These are phyloP conservation scores for Crioceris asparagi DNA, from an alignment of 2,888 invertebrate species.

Conservation along the genomic window DNA sequence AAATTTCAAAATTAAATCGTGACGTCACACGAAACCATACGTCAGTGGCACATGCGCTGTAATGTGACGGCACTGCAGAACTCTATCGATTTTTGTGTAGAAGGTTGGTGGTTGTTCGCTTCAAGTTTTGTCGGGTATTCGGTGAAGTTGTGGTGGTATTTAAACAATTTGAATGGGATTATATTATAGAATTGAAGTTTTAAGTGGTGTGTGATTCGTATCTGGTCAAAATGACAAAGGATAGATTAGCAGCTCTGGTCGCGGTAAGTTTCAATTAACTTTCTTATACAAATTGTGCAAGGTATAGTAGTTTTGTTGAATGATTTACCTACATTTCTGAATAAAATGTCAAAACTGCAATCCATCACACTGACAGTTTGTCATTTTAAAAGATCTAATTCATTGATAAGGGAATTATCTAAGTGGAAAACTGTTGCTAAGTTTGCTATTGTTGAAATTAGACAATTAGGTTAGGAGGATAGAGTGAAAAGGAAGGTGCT, in stretches of 20 bases:
- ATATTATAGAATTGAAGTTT: slow-evolving; percentile 56
- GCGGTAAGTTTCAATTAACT: slow-evolving; percentile 56
- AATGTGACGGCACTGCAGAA: slow-evolving; percentile 49
- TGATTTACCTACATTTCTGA: not conserved
- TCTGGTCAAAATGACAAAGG: slow-evolving; percentile 74
- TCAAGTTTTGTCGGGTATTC: slow-evolving; percentile 42
- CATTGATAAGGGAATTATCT: slow-evolving; percentile 2
- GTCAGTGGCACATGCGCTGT: slow-evolving; percentile 42
- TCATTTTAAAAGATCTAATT: slow-evolving; percentile 3
- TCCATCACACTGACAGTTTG: not conserved
- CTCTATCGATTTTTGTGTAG: slow-evolving; percentile 68
- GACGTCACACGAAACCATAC: slow-evolving; percentile 35
- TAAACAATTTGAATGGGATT: slow-evolving; percentile 69
- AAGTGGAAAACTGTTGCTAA: slow-evolving; percentile 19
- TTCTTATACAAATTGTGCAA: not conserved
- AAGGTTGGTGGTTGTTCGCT: slow-evolving; percentile 21
- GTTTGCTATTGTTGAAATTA: slow-evolving; percentile 14
- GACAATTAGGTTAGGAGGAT: slow-evolving; percentile 32
- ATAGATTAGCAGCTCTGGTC: slow-evolving; percentile 93
- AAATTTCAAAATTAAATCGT: slow-evolving; percentile 17
- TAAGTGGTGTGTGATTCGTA: slow-evolving; percentile 48
- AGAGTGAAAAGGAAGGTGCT: slow-evolving; percentile 20
- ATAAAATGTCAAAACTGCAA: too few species aligned
- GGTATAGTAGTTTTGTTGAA: not conserved
- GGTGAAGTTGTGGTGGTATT: slow-evolving; percentile 62